Conservation (phyloP, 2,797 vertebrate species). For the Tiaroga cobitis region DNA sequence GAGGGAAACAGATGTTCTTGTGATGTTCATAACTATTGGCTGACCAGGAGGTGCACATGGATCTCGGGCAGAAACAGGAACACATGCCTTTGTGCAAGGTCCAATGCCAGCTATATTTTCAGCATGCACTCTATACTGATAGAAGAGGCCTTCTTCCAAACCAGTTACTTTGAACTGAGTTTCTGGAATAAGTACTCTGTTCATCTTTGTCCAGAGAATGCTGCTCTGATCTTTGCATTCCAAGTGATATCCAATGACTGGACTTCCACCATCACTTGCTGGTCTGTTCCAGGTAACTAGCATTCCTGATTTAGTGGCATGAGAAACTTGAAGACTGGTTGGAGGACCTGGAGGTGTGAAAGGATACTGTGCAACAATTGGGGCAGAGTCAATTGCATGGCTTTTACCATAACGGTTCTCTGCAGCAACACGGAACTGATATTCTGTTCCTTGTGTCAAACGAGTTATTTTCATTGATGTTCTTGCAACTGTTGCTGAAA, state of each 20-base stretch:
- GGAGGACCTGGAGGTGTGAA: conserved; percentile 91
- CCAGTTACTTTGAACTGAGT: conserved; percentile 90
- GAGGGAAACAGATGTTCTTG: conserved; percentile 90
- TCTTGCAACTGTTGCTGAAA: conserved; percentile 95
- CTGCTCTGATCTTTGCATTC: conserved; percentile 96
- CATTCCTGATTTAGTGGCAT: conserved; percentile 90
- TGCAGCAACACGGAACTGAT: conserved; percentile 93
- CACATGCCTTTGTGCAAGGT: conserved; percentile 88
- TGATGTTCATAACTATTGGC: conserved; percentile 92
- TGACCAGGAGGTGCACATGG: conserved; percentile 93
- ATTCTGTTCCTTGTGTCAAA: conserved; percentile 89
- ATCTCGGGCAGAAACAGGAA: conserved; percentile 91
- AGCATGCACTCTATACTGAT: conserved; percentile 92
- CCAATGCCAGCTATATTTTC: conserved; percentile 95
- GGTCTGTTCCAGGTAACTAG: conserved; percentile 88
- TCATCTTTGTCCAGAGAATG: conserved; percentile 94
- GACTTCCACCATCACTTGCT: conserved; percentile 90
- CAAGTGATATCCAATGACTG: conserved; percentile 88
- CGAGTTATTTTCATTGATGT: conserved; percentile 91
- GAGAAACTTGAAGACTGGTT: conserved; percentile 81
- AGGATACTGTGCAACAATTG: conserved; percentile 91
- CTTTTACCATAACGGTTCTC: conserved; percentile 98
- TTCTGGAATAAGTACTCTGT: conserved; percentile 86
- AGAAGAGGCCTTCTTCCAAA: conserved; percentile 91
- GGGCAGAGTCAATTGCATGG: conserved; percentile 82